Percentiles rank a stretch among this genome's conserved stretches.
Conservation (phyloP, 1,140 invertebrate species). For the Wasmannia auropunctata region DNA sequence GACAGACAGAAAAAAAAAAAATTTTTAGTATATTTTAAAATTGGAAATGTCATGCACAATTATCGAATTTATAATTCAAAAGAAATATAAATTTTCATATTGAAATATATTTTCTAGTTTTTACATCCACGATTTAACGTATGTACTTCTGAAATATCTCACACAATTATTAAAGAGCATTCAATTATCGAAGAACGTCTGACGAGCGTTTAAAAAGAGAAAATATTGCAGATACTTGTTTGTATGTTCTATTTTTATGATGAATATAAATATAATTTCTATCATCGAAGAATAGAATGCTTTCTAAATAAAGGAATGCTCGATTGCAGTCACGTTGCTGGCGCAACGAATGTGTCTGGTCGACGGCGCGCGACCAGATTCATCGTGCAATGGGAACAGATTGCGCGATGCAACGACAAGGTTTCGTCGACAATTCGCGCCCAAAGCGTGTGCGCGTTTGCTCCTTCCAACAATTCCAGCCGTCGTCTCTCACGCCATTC, state of each 20-base stretch:
- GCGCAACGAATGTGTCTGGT: not conserved
- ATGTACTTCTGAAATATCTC: not conserved
- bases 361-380: not conserved
- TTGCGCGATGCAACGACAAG: conserved; percentile 17
- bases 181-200: not conserved
- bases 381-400: too few relatives aligned
- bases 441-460: not conserved
- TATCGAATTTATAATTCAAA: not conserved
- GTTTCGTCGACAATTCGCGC: conserved; percentile 17
- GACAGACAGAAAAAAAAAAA: not conserved
- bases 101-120: not conserved
- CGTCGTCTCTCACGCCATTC: conserved; percentile 28
- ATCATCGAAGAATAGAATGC: not conserved
- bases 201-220: not conserved
- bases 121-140: not conserved
- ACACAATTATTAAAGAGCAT: not conserved
- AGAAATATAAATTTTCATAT: not conserved
- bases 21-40: conserved; percentile 2
- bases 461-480: not conserved
- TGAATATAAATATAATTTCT: not conserved
- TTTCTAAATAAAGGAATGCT: conserved; percentile 19
- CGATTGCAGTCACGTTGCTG: not conserved
- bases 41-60: not conserved
- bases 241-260: not conserved
- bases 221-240: not conserved